Evolutionary conservation across 2,113 vertebrate genomes (phyloP), one percentile per base, ranked within the genome.

Genomic region (Alaudala cheleensis): DNA sequence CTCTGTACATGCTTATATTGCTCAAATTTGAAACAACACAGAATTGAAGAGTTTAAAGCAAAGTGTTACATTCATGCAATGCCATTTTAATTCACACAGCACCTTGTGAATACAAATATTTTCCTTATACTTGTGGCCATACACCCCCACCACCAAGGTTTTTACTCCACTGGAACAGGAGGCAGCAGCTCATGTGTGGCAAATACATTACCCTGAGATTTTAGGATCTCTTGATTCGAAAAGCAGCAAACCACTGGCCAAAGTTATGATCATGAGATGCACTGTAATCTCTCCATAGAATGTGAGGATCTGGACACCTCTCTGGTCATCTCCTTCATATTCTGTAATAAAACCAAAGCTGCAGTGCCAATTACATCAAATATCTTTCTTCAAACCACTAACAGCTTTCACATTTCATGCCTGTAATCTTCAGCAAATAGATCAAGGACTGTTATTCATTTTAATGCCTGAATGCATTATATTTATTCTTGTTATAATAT

Each of bases 391-490:
- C 53, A 88, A 86, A 92, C 47, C 93, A 80, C 87, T 83, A 92
- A 93, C 67, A 86, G 80, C 61, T 88, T 96, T 96, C 88, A 88
- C 72, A 81, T 94, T 81, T 90, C 87, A 70, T 66, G 91, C 65
- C 79, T 90, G 47, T 83, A 94, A 92, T 93, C 88, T 94, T 88
- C 85, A 86, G 65, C 79, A 95, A 90, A 90, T 40, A 93, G 69
- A 96, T 96, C 93, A 94, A 94, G 88, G 95, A 84, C 90, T 96
- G 92, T 93, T 96, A 88, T 69, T 96, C 93, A 97, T 96, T 97
- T 96, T 92, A 86, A 86, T 95, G 96, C 82, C 96, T 78, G 86
- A 94, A 94, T 84, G 51, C 57, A 86, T 96, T 95, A 94, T 74
- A 95, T 96, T 95, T 97, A 88, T 93, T 81, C 88, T 81, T 90